Base-by-base conservation (phyloP, 2,888 invertebrate species). In the Spicauda simplicius region DNA sequence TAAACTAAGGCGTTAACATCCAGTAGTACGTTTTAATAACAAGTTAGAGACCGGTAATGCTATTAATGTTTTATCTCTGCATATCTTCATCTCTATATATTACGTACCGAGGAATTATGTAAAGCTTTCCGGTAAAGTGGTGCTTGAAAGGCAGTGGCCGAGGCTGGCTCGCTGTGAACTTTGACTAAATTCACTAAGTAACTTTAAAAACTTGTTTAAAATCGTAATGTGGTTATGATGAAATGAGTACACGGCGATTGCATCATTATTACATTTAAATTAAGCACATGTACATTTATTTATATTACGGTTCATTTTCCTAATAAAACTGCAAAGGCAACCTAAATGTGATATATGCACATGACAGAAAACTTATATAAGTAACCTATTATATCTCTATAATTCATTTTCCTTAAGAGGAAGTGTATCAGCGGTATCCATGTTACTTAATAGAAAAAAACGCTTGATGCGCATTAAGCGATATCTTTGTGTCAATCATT, bases 151-250 rank as follows among this genome's bases (percentile, higher is more conserved):
- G 45, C 45, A n/a, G n/a, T 7, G 45, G n/a, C 45, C 45, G 6
- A 12, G 14, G 45, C 45, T 6, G 14, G 45, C 45, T 6, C n/a
- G 5, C 2, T n/a, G n/a, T n/a, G 45, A 45, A 45, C 45, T 45
- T 45, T n/a, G n/a, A n/a, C 45, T 41, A 41, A 45, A n/a, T n/a
- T n/a, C 45, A 37, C 4, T 37, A 3, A 12, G n/a, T 45, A n/a
- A n/a, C 45, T n/a, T 45, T n/a, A 45, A 45, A 45, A 45, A 45
- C 45, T 45, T 45, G 45, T n/a, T 45, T 45, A 33, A 37, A 37
- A 12, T 37, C 8, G 12, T 37, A 37, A 37, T 37, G 37, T 12
- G 37, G 12, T 37, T 37, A 37, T 37, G 37, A 12, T 37, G n/a
- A 45, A n/a, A 45, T 45, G 5, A 45, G 45, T 14, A n/a, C 14